These are phyloP conservation scores for Chauna torquata DNA, from an alignment of 2,113 vertebrate genomes.

Conservation along the genomic window DNA sequence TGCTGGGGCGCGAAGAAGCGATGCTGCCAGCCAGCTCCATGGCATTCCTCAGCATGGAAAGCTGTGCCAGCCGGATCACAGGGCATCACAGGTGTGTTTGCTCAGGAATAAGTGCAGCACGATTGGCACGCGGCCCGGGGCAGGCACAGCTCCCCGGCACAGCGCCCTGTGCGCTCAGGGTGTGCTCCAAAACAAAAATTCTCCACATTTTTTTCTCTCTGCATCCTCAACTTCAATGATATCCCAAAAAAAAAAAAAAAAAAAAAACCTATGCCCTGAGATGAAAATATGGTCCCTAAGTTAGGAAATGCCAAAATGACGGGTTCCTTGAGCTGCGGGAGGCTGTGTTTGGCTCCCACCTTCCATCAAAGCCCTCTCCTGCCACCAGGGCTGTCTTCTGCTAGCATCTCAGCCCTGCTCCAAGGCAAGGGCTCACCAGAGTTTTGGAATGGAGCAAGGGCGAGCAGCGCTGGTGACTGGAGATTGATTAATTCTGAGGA, in stretches of 20 bases:
- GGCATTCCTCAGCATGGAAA: background rate
- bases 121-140: fast-evolving
- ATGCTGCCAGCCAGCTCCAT: fast-evolving
- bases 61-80: fast-evolving
- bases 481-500: background rate
- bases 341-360: background rate
- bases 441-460: background rate
- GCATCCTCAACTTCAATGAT: background rate
- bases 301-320: background rate
- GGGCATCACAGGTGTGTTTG: background rate
- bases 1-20: background rate
- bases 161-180: fast-evolving
- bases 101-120: background rate
- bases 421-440: background rate
- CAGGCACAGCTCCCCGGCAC: background rate
- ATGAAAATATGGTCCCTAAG: background rate
- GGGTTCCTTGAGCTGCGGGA: background rate
- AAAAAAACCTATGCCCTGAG: background rate
- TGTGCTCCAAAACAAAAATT: background rate
- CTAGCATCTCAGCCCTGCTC: background rate
- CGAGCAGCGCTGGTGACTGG: background rate
- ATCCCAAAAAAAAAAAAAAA: background rate
- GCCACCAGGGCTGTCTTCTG: background rate
- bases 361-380: background rate
- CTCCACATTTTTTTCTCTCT: background rate